Evolutionary conservation across 2,888 invertebrate genomes (phyloP), one percentile per base, ranked within the genome.

Genomic region (Oligia latruncula): DNA sequence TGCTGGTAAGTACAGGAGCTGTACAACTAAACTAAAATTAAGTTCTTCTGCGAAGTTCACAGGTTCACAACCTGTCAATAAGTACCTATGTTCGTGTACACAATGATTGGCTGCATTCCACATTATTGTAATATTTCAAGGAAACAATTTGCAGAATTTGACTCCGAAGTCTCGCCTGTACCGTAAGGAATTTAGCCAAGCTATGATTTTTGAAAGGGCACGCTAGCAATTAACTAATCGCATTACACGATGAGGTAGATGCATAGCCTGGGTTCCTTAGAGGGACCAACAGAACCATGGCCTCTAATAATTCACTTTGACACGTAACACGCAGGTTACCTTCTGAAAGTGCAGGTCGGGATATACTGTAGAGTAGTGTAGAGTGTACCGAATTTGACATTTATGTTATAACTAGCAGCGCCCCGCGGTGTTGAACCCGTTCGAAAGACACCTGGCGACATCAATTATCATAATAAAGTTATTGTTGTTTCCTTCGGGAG

Each of bases 171-270:
- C 71, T 65, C 20, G 29, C 58, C n/a, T n/a, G n/a, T 17, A 11
- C n/a, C 29, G 17, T 13, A 5, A 66, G 74, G 74, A 85, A 85
- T 85, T 55, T 49, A 40, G n/a, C 9, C 35, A 49, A 35, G 43
- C 15, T 85, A 67, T 55, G 49, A 49, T 74, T 85, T 81, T 43
- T 35, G 49, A 81, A 83, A 85, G 85, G 85, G 85, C 81, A 74
- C n/a, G 35, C 43, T 35, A 49, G 74, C 71, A 80, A 83, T 71
- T 85, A 82, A 85, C 40, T 62, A 29, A 52, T 17, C 58, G 46
- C 40, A 35, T 23, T 62, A 62, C 40, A 60, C 65, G 29, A 64
- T 82, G 58, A 58, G 11, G 29, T 64, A n/a, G 35, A 55, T 66
- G 29, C 35, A 43, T 46, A 46, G 2, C 29, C 15, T 35, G 46